Percentiles rank a stretch among this genome's conserved stretches.
phyloP scores from a whole-genome alignment of 1,140 invertebrate genomes.

The Teleopsis dalmanni region DNA sequence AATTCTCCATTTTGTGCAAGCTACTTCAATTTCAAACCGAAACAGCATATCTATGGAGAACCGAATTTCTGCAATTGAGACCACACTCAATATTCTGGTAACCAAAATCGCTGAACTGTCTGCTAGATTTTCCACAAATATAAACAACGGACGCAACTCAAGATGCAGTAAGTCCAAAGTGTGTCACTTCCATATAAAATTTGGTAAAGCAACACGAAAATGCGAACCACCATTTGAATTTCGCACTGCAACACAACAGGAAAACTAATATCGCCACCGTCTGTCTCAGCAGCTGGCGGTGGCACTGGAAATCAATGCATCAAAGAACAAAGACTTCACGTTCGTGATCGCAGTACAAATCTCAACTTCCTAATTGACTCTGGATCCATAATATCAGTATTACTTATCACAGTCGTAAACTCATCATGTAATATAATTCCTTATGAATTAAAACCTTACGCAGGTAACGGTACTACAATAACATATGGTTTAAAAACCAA shows the following conservation, averaged over 20 bases:
- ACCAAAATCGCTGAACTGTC: too few relatives aligned
- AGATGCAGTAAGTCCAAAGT: constrained; percentile 20
- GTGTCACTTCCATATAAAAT: neutral
- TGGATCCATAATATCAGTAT: too few relatives aligned
- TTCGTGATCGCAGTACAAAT: constrained; percentile 2
- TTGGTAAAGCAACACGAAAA: neutral
- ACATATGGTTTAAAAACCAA: constrained; percentile 1
- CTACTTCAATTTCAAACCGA: too few relatives aligned
- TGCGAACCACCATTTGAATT: neutral
- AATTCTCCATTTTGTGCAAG: too few relatives aligned
- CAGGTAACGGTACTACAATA: neutral
- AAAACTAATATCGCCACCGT: neutral
- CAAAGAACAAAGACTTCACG: neutral
- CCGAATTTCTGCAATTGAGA: too few relatives aligned
- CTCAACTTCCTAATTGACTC: constrained; percentile 7
- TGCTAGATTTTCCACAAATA: too few relatives aligned
- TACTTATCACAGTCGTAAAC: too few relatives aligned
- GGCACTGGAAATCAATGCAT: neutral
- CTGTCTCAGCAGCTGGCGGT: neutral
- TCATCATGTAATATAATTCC: too few relatives aligned
- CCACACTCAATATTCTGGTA: too few relatives aligned
- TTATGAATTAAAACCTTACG: neutral
- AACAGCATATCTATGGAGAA: too few relatives aligned
- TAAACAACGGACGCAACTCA: too few relatives aligned
- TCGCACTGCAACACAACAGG: neutral